Evolutionary conservation across 2,888 invertebrate species (phyloP), one percentile per base, ranked within the genome.

Genomic region (Gymnoscelis rufifasciata): DNA sequence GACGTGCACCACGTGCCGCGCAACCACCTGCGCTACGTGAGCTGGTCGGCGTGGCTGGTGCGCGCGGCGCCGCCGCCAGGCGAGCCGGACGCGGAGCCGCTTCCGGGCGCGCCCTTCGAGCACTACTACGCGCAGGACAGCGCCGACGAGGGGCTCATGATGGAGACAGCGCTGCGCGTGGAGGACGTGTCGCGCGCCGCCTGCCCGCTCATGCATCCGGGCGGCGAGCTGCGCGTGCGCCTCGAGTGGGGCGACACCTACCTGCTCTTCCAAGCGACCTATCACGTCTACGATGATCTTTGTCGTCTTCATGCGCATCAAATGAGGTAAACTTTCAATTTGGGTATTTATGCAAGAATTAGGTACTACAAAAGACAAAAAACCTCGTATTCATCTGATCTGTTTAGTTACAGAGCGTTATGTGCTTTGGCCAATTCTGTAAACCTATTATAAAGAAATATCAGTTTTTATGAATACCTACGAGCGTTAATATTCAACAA

Each of bases 171-270:
- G 57, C 88, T 95, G 31, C 90, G 92, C 8, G 92, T 94, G 14
- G 92, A 92, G 68, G 93, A 94, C 79, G 80, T 91, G 42, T 86
- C 93, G 63, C 92, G 93, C 47, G 87, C 93, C 13, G 90, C 90
- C 43, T 92, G 93, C 73, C 90, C 92, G 35, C 94, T 91, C 71
- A 75, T 94, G 59, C 93, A 93, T 54, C 90, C 92, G 47, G 93
- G 93, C 54, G 92, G 93, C 38, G 93, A 93, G 61, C 84, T 95
- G 38, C 90, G 92, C 11, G 92, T 95, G 14, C 93, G 95, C 57
- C 90, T 95, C 38, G 95, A 95, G 69, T 95, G 95, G 95, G 91
- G 93, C 63, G 94, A 95, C 73, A 93, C 93, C 40, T 93, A 94
- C 67, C 86, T 95, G 44, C 90, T 95, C 47, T 93, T 94, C 75